phyloP scores from a whole-genome alignment of 1,140 invertebrate genomes.

The Lanistes nyassanus region DNA sequence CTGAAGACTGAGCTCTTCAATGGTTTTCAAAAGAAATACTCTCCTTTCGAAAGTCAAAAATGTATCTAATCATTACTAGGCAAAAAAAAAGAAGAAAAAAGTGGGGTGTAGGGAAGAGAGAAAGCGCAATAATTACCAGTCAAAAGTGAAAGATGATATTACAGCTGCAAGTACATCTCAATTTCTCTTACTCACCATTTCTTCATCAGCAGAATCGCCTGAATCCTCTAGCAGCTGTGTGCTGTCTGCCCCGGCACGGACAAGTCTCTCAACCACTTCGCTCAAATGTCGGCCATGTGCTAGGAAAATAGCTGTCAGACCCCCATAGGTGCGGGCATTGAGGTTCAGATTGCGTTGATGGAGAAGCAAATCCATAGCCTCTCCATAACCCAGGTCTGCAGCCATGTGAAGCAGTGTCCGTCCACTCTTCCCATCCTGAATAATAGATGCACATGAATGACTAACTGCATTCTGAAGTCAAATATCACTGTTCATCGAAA shows the following conservation, averaged over 20 bases:
- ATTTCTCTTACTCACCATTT: slow-evolving; percentile 44
- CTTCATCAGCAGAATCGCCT: slow-evolving; percentile 38
- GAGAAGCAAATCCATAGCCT: slow-evolving; percentile 40
- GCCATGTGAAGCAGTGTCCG: slow-evolving; percentile 53
- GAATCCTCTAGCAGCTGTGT: slow-evolving; percentile 34
- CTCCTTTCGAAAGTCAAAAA: neutral
- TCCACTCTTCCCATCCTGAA: slow-evolving; percentile 52
- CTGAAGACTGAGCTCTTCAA: neutral
- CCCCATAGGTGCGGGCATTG: slow-evolving; percentile 49
- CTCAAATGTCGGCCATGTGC: slow-evolving; percentile 38
- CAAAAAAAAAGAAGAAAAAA: neutral
- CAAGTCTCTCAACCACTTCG: slow-evolving; percentile 33
- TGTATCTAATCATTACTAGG: neutral
- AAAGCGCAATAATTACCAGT: too few relatives aligned
- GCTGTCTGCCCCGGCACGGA: slow-evolving; percentile 34
- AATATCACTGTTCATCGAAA: too few relatives aligned
- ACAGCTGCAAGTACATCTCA: neutral
- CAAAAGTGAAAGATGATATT: neutral
- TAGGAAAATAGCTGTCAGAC: slow-evolving; percentile 41
- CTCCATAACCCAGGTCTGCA: slow-evolving; percentile 43
- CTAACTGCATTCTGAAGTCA: slow-evolving; percentile 31
- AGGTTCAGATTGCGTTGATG: slow-evolving; percentile 30
- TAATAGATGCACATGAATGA: slow-evolving; percentile 20
- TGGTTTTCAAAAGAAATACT: neutral
- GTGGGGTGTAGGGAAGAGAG: too few relatives aligned